phyloP scores from a whole-genome alignment of 2,888 invertebrate species.

The Ecliptopera silaceata region DNA sequence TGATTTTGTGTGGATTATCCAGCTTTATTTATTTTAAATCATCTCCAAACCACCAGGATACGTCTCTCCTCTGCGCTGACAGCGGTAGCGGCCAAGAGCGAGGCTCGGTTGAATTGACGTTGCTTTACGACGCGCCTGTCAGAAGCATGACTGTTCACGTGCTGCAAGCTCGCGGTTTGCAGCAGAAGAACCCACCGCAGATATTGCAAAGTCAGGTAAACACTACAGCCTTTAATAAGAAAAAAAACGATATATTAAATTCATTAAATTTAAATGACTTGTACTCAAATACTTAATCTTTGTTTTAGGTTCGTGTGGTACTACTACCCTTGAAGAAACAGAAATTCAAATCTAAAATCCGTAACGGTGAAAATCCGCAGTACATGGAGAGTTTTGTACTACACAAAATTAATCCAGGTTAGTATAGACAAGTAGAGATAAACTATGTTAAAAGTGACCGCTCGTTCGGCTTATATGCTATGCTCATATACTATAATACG shows the following conservation, averaged over 20 bases:
- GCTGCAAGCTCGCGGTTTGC: conserved; percentile 92
- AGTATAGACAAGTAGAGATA: too few species aligned
- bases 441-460: too few species aligned
- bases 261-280: too few species aligned
- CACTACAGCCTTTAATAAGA: too few species aligned
- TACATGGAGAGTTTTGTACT: conserved; percentile 96
- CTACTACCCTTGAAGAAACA: conserved; percentile 96
- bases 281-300: too few species aligned
- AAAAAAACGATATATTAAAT: too few species aligned
- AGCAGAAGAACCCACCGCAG: conserved; percentile 79
- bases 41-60: conserved; percentile 71
- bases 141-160: conserved; percentile 96
- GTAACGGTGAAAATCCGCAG: conserved; percentile 94
- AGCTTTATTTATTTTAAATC: too few species aligned
- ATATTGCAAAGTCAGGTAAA: conserved; percentile 68
- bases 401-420: conserved; percentile 94
- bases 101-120: conserved; percentile 93
- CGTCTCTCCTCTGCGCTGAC: conserved; percentile 76
- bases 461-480: too few species aligned
- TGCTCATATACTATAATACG: too few species aligned
- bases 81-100: conserved; percentile 81
- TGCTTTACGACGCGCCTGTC: conserved; percentile 95
- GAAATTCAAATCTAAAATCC: conserved; percentile 96
- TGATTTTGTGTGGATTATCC: too few species aligned
- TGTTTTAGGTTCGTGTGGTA: conserved; percentile 89